Conservation (phyloP, 2,113 vertebrate genomes). For the Ptyas mucosa region DNA sequence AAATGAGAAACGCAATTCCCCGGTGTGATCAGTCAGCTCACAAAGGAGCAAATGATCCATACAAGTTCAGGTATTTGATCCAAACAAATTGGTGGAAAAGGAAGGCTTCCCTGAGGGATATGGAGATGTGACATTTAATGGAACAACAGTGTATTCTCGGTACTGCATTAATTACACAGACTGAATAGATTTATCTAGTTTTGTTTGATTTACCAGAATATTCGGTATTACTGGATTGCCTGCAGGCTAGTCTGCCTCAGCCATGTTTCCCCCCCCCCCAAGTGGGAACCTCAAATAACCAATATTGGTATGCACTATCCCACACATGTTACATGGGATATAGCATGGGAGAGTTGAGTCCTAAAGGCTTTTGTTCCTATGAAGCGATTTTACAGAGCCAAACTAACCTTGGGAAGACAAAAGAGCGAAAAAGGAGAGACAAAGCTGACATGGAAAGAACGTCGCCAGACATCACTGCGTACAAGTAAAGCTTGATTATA, state of each 20-base stretch:
- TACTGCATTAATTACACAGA: not conserved
- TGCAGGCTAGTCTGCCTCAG: not conserved
- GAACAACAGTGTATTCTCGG: not conserved
- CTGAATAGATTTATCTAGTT: not conserved
- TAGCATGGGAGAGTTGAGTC: not conserved
- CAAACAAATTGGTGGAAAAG: not conserved
- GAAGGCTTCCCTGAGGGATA: not conserved
- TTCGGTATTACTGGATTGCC: not conserved
- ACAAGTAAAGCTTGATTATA: not conserved
- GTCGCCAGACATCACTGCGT: not conserved
- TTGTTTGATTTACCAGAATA: not conserved
- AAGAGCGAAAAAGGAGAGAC: not conserved
- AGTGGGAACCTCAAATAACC: not conserved
- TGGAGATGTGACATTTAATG: not conserved
- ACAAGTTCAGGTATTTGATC: not conserved
- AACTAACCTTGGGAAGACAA: not conserved
- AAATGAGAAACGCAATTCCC: not conserved
- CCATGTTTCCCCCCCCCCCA: not conserved
- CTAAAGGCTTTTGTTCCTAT: not conserved
- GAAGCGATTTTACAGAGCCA: not conserved
- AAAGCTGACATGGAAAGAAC: not conserved
- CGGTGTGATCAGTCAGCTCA: not conserved
- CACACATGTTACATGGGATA: not conserved
- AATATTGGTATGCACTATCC: not conserved
- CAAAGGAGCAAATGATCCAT: not conserved